These are phyloP conservation scores for Drosophila virilis DNA, from an alignment of 1,140 invertebrate genomes.

Conservation along the genomic window DNA sequence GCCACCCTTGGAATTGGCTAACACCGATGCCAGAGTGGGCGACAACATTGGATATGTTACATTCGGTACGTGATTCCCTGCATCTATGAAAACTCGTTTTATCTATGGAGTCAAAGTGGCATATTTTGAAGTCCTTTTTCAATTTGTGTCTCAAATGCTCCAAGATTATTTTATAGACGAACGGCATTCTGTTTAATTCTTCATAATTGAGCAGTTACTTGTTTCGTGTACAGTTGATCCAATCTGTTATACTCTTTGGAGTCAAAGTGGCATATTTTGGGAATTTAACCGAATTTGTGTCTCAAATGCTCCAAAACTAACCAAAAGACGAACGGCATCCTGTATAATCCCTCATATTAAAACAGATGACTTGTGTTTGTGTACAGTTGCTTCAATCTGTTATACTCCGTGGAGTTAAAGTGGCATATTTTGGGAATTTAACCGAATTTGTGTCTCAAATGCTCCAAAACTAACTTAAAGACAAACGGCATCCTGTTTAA, in stretches of 20 bases:
- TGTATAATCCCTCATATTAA: slow-evolving; percentile 18
- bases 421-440: slow-evolving; percentile 28
- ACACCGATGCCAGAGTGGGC: slow-evolving; percentile 96
- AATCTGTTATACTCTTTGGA: slow-evolving; percentile 34
- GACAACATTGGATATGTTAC: slow-evolving; percentile 99
- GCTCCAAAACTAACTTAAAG: slow-evolving; percentile 38
- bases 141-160: slow-evolving; percentile 61
- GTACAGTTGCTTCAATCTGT: slow-evolving; percentile 39
- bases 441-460: slow-evolving; percentile 48
- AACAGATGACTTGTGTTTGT: slow-evolving; percentile 12
- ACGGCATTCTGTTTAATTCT: slow-evolving; percentile 52
- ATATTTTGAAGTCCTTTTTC: slow-evolving; percentile 23
- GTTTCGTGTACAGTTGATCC: slow-evolving; percentile 28
- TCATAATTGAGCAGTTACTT: slow-evolving; percentile 46
- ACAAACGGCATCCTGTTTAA: slow-evolving; percentile 54
- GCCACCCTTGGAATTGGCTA: slow-evolving; percentile 97
- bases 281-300: slow-evolving; percentile 18
- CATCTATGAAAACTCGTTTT: neutral
- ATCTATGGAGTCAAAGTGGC: slow-evolving; percentile 55
- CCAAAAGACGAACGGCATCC: slow-evolving; percentile 46
- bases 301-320: slow-evolving; percentile 62
- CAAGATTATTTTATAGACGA: slow-evolving; percentile 32
- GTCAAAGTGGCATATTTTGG: slow-evolving; percentile 58
- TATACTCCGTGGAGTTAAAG: slow-evolving; percentile 20
- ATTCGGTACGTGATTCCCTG: slow-evolving; percentile 90